Base-by-base conservation (phyloP, 2,113 vertebrate species). In the Recurvirostra avosetta region DNA sequence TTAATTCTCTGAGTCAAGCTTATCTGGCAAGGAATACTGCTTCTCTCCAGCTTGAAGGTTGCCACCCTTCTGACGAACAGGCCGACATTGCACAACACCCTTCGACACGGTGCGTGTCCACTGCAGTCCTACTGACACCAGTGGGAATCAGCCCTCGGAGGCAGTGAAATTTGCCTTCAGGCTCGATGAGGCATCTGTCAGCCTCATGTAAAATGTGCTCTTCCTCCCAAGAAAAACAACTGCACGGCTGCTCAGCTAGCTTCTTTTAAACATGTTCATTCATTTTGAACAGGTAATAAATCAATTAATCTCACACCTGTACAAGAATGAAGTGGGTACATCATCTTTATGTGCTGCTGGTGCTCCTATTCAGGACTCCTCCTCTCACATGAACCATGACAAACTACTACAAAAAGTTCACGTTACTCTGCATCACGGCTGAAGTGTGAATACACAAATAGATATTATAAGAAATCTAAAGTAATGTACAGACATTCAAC, bases 81-180 rank as follows among this genome's bases (percentile, higher is more conserved):
- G 52, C 41, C 23, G 53, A 23, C 11, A 25, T 2, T 78, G 49
- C 52, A 67, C 65, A 88, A 53, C 15, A 65, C 47, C 41, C 40
- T 76, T 72, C 22, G 4, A 32, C 49, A 55, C 0, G 0, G 0
- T n/a, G n/a, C 0, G 0, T 16, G 32, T 12, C 26, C 50, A 22
- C 29, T 34, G 25, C 29, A 41, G 25, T 40, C 15, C 45, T 26
- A 6, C 67, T 18, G 40, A 80, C 65, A 59, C 22, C 41, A 23
- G 20, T 5, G 2, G 30, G 29, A 68, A 10, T 63, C 90, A 85
- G 32, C 32, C 41, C n/a, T 41, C 26, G 43, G 36, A 50, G 55
- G 34, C 63, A 68, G 36, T 0, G 0, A 47, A 56, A 87, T 19
- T 14, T 5, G 3, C 20, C n/a, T 53, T 61, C 12, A 11, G 55